phyloP scores from a whole-genome alignment of 2,888 invertebrate genomes.

The Cataglyphis livida region DNA sequence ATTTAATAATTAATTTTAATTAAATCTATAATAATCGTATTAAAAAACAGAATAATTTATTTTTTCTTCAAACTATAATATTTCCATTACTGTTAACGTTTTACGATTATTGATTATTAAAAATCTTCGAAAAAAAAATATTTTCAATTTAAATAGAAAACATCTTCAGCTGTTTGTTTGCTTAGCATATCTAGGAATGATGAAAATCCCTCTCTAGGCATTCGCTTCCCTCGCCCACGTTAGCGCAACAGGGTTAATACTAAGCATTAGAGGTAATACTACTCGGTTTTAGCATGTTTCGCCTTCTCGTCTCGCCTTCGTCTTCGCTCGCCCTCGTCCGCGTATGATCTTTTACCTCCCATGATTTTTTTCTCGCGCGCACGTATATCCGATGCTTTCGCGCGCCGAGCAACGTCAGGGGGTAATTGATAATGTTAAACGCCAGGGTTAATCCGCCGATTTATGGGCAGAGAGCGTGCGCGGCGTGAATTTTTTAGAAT shows the following conservation, averaged over 20 bases:
- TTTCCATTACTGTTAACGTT: not conserved
- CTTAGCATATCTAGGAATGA: not conserved
- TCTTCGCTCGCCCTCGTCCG: slow-evolving; percentile 33
- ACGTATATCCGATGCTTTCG: slow-evolving; percentile 53
- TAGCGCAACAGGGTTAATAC: slow-evolving; percentile 50
- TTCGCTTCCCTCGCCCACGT: slow-evolving; percentile 58
- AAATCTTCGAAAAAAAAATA: not conserved
- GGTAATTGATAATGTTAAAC: slow-evolving; percentile 85
- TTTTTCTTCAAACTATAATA: not conserved
- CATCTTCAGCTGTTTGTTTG: not conserved
- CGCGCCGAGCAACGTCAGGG: slow-evolving; percentile 62
- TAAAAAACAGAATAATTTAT: not conserved
- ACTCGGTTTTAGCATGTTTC: slow-evolving; percentile 65
- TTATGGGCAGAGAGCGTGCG: slow-evolving; percentile 80
- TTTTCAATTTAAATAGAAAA: slow-evolving; percentile 2
- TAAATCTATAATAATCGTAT: not conserved
- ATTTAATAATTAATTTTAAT: slow-evolving; percentile 7
- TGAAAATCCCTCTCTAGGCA: slow-evolving; percentile 15
- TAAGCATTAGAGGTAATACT: slow-evolving; percentile 75
- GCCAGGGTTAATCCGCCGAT: slow-evolving; percentile 83
- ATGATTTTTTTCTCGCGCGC: slow-evolving; percentile 48
- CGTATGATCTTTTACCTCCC: slow-evolving; percentile 51
- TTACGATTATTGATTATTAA: not conserved
- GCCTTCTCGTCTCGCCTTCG: slow-evolving; percentile 49
- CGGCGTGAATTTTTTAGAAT: slow-evolving; percentile 75